phyloP scores from a whole-genome alignment of 2,113 vertebrate genomes.

The Hoplias malabaricus region DNA sequence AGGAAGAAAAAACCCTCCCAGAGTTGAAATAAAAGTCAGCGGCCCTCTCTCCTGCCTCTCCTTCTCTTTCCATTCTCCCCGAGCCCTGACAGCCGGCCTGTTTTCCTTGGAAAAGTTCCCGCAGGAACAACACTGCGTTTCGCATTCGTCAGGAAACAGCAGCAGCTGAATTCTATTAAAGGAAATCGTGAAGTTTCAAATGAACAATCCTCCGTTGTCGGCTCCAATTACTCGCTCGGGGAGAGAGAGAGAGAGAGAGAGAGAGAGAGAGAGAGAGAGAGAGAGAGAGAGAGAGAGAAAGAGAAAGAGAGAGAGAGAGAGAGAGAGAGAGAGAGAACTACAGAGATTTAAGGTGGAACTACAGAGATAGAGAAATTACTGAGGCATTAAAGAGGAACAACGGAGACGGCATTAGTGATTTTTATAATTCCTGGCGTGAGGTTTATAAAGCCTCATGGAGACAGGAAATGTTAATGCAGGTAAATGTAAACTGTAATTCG shows the following conservation, averaged over 20 bases:
- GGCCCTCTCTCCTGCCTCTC: conserved; percentile 14
- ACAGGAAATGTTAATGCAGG: too few species aligned
- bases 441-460: too few species aligned
- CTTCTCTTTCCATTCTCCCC: conserved; percentile 51
- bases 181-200: conserved; percentile 57
- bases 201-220: conserved; percentile 65
- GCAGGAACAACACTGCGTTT: conserved; percentile 64
- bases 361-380: too few species aligned
- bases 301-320: too few species aligned
- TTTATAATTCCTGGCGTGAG: too few species aligned
- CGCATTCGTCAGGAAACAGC: conserved; percentile 66
- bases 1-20: conserved; percentile 8
- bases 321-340: too few species aligned
- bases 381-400: too few species aligned
- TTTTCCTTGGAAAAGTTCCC: conserved; percentile 73
- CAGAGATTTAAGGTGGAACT: too few species aligned
- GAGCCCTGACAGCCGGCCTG: conserved; percentile 62
- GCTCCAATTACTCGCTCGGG: conserved; percentile 59
- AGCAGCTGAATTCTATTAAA: conserved; percentile 77
- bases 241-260: background rate
- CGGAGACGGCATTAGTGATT: too few species aligned
- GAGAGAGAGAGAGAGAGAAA: too few species aligned
- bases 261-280: too few species aligned
- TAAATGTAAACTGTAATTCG: conserved; percentile 27
- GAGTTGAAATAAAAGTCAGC: conserved; percentile 52